Conservation (phyloP, 1,140 invertebrate genomes). For the Coptotermes formosanus region DNA sequence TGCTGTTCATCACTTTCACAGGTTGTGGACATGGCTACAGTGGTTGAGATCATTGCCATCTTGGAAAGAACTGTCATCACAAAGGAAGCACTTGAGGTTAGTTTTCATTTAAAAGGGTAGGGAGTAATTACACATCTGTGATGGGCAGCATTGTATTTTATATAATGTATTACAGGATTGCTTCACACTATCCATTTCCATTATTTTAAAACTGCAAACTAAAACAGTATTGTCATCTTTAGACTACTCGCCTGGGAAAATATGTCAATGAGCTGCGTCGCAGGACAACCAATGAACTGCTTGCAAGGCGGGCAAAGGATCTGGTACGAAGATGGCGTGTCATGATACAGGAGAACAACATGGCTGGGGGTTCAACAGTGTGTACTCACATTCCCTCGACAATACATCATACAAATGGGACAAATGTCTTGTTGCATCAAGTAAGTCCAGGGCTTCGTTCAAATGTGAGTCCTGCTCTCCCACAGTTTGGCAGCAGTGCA, state of each 20-base stretch:
- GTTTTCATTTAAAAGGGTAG: slow-evolving; percentile 32
- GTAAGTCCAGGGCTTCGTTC: slow-evolving; percentile 27
- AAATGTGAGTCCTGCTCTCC: slow-evolving; percentile 32
- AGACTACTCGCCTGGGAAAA: slow-evolving; percentile 87
- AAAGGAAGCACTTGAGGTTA: slow-evolving; percentile 91
- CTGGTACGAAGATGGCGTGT: slow-evolving; percentile 88
- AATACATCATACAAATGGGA: slow-evolving; percentile 28
- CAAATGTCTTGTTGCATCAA: slow-evolving; percentile 19
- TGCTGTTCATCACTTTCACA: slow-evolving; percentile 43
- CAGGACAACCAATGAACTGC: slow-evolving; percentile 75
- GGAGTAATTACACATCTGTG: slow-evolving; percentile 22
- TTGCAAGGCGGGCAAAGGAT: slow-evolving; percentile 86
- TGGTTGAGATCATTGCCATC: slow-evolving; percentile 87
- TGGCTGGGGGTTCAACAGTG: slow-evolving; percentile 38
- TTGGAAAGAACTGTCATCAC: slow-evolving; percentile 91
- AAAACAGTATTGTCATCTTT: slow-evolving; percentile 26
- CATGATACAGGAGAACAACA: slow-evolving; percentile 61
- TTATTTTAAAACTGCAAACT: background rate
- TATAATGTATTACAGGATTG: no score
- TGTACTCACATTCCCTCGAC: background rate
- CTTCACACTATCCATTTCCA: background rate
- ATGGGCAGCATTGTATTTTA: background rate
- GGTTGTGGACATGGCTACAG: slow-evolving; percentile 92
- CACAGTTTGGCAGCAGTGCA: slow-evolving; percentile 5
- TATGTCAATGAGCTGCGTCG: slow-evolving; percentile 87